phyloP scores from a whole-genome alignment of 2,797 vertebrate genomes.

The Sebastes vulpes region DNA sequence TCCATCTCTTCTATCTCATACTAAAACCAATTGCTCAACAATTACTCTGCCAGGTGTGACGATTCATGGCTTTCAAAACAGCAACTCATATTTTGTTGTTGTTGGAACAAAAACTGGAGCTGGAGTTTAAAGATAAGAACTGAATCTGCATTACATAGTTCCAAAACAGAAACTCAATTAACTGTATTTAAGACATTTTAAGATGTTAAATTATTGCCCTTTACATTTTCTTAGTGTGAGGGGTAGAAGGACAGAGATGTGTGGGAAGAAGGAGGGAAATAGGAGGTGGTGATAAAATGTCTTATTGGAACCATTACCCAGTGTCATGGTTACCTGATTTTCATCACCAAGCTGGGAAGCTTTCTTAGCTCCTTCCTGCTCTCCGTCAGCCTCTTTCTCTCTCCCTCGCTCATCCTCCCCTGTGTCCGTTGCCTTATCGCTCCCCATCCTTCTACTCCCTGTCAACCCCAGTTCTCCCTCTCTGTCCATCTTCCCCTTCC shows the following conservation, averaged over 20 bases:
- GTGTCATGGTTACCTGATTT: slow-evolving; percentile 34
- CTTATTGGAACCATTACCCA: slow-evolving; percentile 19
- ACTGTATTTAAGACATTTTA: background rate
- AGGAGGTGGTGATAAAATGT: slow-evolving; percentile 22
- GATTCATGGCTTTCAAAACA: background rate
- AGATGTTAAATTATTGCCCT: background rate
- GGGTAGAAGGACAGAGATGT: background rate
- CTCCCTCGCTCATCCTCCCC: background rate
- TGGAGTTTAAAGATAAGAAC: background rate
- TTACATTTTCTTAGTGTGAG: background rate
- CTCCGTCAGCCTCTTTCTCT: background rate
- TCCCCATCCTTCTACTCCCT: slow-evolving; percentile 14
- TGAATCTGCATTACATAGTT: background rate
- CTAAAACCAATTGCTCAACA: background rate
- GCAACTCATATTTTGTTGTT: background rate
- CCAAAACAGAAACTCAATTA: background rate
- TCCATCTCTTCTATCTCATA: background rate
- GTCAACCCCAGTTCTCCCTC: slow-evolving; percentile 34
- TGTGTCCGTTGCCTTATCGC: slow-evolving; percentile 23
- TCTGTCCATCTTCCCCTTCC: slow-evolving; percentile 44
- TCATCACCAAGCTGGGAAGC: slow-evolving; percentile 46
- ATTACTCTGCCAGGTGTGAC: background rate
- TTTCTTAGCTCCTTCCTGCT: background rate
- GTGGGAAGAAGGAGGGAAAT: slow-evolving; percentile 1
- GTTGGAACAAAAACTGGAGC: background rate